Evolutionary conservation across 1,140 invertebrate genomes (phyloP).

Genomic region (Monochamus saltuarius): DNA sequence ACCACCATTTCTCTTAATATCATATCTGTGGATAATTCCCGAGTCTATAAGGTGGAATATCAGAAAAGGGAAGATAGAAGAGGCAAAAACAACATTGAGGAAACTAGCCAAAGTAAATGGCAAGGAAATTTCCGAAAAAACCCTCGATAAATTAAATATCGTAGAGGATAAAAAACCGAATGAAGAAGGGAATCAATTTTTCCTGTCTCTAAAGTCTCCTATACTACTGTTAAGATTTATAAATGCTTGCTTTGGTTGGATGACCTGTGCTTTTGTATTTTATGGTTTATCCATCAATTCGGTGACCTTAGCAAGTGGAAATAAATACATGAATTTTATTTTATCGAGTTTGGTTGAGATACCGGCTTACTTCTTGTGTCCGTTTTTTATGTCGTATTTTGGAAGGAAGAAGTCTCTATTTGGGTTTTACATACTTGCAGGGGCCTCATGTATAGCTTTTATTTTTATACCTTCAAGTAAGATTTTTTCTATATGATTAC

Average conservation of each 20-base stretch:
- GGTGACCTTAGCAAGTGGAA: slow-evolving; percentile 66
- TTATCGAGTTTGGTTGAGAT: slow-evolving; percentile 68
- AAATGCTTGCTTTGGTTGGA: slow-evolving; percentile 67
- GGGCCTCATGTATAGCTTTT: neutral
- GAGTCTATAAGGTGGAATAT: too few species aligned
- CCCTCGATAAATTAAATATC: neutral
- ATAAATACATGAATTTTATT: slow-evolving; percentile 67
- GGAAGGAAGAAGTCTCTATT: slow-evolving; percentile 52
- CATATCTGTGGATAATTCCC: too few species aligned
- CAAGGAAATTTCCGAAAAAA: neutral
- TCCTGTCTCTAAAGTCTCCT: slow-evolving; percentile 55
- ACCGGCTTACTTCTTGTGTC: slow-evolving; percentile 66
- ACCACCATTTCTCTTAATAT: too few species aligned
- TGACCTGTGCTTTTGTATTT: slow-evolving; percentile 70
- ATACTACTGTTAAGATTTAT: slow-evolving; percentile 61
- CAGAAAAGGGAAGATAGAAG: too few species aligned
- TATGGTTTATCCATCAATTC: slow-evolving; percentile 79
- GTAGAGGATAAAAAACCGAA: neutral
- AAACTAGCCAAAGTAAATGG: too few species aligned
- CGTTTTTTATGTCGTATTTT: slow-evolving; percentile 61
- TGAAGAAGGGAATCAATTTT: neutral
- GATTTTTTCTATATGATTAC: too few species aligned
- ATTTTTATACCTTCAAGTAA: neutral
- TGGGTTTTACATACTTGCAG: neutral
- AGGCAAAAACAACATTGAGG: too few species aligned